A percentile compares a stretch with the other conserved stretches of the same genome.
Conservation (phyloP, 2,113 vertebrate genomes). For the Lonchura striata region DNA sequence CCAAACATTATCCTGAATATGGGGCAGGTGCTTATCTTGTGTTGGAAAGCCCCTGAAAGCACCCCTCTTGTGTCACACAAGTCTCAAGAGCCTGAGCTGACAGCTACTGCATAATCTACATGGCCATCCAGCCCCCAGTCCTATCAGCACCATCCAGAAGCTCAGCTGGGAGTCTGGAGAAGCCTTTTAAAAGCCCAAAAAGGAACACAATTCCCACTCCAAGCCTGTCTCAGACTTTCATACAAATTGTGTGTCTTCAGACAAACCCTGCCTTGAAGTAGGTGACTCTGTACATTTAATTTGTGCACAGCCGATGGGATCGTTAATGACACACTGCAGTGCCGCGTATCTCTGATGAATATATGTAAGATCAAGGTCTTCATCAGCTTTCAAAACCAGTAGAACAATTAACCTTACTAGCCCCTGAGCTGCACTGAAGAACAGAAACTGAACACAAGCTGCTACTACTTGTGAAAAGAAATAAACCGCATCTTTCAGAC, state of each 20-base stretch:
- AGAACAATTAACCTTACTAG: constrained; percentile 35
- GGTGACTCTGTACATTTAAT: neutral
- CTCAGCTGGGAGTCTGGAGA: neutral
- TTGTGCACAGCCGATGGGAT: neutral
- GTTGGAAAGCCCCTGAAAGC: neutral
- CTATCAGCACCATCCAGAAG: constrained; percentile 46
- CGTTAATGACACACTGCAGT: neutral
- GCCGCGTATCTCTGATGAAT: neutral
- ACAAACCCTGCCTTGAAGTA: constrained; percentile 1
- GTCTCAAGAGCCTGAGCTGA: neutral
- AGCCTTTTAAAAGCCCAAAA: neutral
- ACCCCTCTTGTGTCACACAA: neutral
- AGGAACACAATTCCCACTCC: neutral
- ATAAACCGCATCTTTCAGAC: neutral
- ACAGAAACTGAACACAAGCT: neutral
- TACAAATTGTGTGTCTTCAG: neutral
- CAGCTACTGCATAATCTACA: constrained; percentile 15
- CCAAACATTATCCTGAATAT: neutral
- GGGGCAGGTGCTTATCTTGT: neutral
- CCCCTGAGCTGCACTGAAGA: neutral
- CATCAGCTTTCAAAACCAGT: neutral
- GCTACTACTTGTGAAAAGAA: neutral
- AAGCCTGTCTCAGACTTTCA: neutral
- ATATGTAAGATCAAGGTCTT: neutral
- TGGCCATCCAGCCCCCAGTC: neutral